Conservation (phyloP, 2,888 invertebrate genomes). For the Caenorhabditis wallacei region DNA sequence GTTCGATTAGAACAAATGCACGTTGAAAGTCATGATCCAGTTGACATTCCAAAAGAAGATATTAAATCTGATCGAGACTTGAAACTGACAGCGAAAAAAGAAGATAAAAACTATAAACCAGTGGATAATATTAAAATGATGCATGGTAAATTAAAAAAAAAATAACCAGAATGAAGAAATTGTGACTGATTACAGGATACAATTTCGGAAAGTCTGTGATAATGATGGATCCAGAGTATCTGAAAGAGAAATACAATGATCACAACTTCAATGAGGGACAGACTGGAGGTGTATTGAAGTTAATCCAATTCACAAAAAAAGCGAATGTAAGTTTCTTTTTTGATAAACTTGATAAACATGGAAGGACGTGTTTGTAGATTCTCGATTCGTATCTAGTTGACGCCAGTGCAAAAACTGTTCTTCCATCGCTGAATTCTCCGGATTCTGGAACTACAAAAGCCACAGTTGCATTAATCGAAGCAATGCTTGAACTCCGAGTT, state of each 20-base stretch:
- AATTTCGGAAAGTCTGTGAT: conserved; percentile 61
- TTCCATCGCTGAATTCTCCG: conserved; percentile 54
- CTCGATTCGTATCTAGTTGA: conserved; percentile 63
- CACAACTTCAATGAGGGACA: conserved; percentile 73
- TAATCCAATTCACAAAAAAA: conserved; percentile 68
- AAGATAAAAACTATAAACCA: conserved; percentile 19
- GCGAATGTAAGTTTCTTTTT: no score
- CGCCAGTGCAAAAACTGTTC: conserved; percentile 58
- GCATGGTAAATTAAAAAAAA: conserved; percentile 19
- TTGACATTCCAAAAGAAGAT: conserved; percentile 1
- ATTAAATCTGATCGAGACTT: background rate
- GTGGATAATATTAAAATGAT: conserved; percentile 18
- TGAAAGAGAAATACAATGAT: conserved; percentile 61
- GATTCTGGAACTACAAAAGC: conserved; percentile 20
- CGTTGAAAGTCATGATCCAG: conserved; percentile 30
- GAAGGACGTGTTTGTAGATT: conserved; percentile 53
- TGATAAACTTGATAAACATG: background rate
- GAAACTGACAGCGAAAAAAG: background rate
- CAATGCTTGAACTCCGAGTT: conserved; percentile 62
- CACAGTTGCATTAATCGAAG: conserved; percentile 58
- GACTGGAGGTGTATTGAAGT: conserved; percentile 68
- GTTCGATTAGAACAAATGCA: conserved; percentile 49
- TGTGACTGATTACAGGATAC: conserved; percentile 29
- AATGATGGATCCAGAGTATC: conserved; percentile 57
- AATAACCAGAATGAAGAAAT: background rate